phyloP scores from a whole-genome alignment of 2,113 vertebrate genomes.

The Mungos mungo region DNA sequence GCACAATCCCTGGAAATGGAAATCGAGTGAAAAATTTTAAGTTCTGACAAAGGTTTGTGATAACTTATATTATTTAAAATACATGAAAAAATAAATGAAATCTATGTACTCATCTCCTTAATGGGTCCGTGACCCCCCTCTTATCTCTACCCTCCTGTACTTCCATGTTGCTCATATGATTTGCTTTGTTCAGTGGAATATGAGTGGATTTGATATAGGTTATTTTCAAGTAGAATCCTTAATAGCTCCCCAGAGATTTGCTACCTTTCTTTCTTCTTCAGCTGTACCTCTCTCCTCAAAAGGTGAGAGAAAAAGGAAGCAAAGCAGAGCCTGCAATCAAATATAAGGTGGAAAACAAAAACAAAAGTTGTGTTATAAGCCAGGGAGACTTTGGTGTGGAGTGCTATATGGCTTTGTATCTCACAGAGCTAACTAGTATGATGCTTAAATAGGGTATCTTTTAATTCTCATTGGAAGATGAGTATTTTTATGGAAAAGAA shows the following conservation, averaged over 20 bases:
- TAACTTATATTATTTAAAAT: not conserved
- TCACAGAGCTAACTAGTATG: not conserved
- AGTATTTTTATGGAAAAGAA: not conserved
- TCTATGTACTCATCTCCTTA: not conserved
- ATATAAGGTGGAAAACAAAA: not conserved
- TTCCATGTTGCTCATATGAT: not conserved
- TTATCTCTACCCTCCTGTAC: not conserved
- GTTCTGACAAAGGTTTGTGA: not conserved
- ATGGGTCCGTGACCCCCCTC: accelerated
- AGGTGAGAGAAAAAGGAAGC: not conserved
- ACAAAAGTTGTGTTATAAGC: not conserved
- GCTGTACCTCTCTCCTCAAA: no score
- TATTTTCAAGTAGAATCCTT: not conserved
- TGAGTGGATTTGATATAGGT: not conserved
- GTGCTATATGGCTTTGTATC: not conserved
- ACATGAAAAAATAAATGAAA: not conserved
- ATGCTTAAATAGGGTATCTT: not conserved
- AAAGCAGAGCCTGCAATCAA: not conserved
- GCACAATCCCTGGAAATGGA: not conserved
- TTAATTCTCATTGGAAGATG: not conserved
- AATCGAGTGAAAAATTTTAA: not conserved
- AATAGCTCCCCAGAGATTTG: not conserved
- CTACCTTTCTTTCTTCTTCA: not conserved
- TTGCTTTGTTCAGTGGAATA: not conserved
- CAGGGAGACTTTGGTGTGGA: not conserved